phyloP scores from a whole-genome alignment of 1,140 invertebrate genomes.

The Mactra quadrangularis region DNA sequence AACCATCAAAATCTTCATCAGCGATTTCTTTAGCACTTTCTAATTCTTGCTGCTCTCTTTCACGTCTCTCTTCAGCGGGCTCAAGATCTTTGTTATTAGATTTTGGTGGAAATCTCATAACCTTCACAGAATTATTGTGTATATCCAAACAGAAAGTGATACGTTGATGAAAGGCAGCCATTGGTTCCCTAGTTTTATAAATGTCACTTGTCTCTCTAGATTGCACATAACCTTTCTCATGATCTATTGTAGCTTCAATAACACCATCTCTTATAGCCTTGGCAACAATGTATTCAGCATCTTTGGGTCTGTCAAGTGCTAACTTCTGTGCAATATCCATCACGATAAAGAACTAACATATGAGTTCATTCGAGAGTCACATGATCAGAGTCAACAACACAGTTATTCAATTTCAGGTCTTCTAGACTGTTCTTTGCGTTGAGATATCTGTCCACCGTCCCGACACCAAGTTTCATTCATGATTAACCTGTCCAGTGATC shows the following conservation, averaged over 20 bases:
- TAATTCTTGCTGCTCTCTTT: slow-evolving; percentile 98
- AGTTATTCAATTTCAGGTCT: too few species aligned
- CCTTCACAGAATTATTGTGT: slow-evolving; percentile 94
- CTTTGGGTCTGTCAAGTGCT: slow-evolving; percentile 96
- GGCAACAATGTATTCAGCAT: slow-evolving; percentile 99
- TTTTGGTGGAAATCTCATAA: slow-evolving; percentile 99
- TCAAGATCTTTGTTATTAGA: slow-evolving; percentile 99
- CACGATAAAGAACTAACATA: too few species aligned
- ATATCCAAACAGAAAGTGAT: slow-evolving; percentile 99
- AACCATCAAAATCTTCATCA: slow-evolving; percentile 96
- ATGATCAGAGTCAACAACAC: too few species aligned
- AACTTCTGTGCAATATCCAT: slow-evolving; percentile 97
- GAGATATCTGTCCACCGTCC: too few species aligned
- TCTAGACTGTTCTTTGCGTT: too few species aligned
- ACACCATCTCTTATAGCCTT: slow-evolving; percentile 99
- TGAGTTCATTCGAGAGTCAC: too few species aligned
- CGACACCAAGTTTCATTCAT: too few species aligned
- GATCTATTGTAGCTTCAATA: slow-evolving; percentile 98
- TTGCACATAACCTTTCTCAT: slow-evolving; percentile 97
- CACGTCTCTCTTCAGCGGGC: slow-evolving; percentile 97
- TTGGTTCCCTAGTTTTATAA: slow-evolving; percentile 98
- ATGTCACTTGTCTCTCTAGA: slow-evolving; percentile 98
- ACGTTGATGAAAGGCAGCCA: slow-evolving; percentile 98
- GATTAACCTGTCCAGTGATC: too few species aligned
- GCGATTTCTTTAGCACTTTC: slow-evolving; percentile 99